A percentile compares a stretch with the other conserved stretches of the same genome.
These are phyloP conservation scores for Donacobius atricapilla DNA, from an alignment of 2,113 vertebrate species.

Conservation along the genomic window DNA sequence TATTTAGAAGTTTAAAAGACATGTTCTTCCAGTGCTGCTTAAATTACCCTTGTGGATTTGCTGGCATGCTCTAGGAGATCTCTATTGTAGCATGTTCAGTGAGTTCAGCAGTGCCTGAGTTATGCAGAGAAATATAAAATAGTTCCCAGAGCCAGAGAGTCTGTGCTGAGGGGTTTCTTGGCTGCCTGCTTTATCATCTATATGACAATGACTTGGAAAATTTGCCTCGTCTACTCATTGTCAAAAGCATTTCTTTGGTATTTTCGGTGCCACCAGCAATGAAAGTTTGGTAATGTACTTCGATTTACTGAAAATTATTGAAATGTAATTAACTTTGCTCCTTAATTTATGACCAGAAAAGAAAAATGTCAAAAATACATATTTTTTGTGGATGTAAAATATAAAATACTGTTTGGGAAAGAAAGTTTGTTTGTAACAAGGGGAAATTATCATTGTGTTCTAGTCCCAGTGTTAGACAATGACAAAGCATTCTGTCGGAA, in stretches of 20 bases:
- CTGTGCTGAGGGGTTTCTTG: background rate
- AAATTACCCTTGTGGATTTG: conserved; percentile 17
- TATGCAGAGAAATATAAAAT: background rate
- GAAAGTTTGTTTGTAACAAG: background rate
- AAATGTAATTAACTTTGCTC: background rate
- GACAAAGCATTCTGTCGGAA: background rate
- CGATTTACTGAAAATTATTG: background rate
- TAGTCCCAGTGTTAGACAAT: background rate
- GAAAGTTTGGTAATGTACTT: background rate
- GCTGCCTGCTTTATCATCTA: background rate
- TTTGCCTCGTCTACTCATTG: background rate
- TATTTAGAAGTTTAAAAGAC: conserved; percentile 26
- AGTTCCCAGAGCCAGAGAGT: background rate
- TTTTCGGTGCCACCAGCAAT: background rate
- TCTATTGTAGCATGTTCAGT: background rate
- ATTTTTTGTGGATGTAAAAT: background rate
- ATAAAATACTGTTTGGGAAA: background rate
- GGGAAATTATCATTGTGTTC: background rate
- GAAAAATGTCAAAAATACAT: background rate
- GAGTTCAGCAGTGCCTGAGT: background rate
- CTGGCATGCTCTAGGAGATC: background rate
- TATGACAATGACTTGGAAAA: background rate
- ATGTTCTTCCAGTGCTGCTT: background rate
- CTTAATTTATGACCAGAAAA: background rate
- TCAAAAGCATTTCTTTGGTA: background rate